Percentiles rank a stretch among this genome's conserved stretches.
These are phyloP conservation scores for Odontophorus gujanensis DNA, from an alignment of 2,113 vertebrate species.

Conservation along the genomic window DNA sequence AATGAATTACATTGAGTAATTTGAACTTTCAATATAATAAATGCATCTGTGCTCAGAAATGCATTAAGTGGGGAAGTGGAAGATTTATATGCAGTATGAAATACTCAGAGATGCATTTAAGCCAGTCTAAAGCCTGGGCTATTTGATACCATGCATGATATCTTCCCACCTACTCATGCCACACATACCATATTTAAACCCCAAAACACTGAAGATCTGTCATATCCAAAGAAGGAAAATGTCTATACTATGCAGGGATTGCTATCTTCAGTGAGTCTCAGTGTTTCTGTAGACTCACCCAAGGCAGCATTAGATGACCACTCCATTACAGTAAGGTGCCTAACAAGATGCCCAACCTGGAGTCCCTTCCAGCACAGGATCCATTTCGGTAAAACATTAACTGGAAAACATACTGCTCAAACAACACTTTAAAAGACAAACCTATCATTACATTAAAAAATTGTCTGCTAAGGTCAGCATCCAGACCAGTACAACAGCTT, in stretches of 20 bases:
- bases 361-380: background rate
- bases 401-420: background rate
- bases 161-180: background rate
- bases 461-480: background rate
- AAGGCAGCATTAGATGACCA: background rate
- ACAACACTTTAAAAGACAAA: background rate
- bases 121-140: background rate
- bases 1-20: slow-evolving; percentile 6
- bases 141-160: background rate
- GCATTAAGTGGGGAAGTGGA: background rate
- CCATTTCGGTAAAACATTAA: background rate
- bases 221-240: background rate
- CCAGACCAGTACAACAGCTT: background rate
- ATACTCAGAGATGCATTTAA: background rate
- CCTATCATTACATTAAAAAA: background rate
- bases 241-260: background rate
- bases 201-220: background rate
- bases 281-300: background rate
- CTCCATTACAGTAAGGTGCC: rapidly evolving
- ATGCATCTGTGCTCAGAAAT: background rate
- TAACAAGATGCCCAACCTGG: background rate
- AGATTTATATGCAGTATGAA: background rate
- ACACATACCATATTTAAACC: background rate
- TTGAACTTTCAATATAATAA: slow-evolving; percentile 9
- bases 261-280: background rate